A percentile compares a stretch with the other conserved stretches of the same genome.
Evolutionary conservation across 2,888 invertebrate species (phyloP).

Genomic region (Epirrhoe tristata): DNA sequence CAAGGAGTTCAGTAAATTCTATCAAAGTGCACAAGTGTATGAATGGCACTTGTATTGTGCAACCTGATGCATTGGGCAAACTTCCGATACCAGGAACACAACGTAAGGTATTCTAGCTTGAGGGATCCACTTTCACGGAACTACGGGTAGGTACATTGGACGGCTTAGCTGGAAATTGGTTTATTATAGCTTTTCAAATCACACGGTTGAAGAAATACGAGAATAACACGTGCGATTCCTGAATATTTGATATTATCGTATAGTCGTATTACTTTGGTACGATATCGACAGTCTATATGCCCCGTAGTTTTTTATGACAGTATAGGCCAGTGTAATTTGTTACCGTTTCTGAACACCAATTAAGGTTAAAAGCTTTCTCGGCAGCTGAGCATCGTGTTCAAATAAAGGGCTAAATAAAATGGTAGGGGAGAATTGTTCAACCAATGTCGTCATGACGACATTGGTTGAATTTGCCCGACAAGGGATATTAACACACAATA

Average conservation of each 20-base stretch:
- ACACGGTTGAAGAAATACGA: constrained; percentile 24
- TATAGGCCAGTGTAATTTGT: constrained; percentile 27
- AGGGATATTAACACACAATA: constrained; percentile 25
- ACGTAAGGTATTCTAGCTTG: constrained; percentile 50
- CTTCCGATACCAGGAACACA: constrained; percentile 58
- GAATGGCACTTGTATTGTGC: constrained; percentile 51
- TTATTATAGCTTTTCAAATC: constrained; percentile 21
- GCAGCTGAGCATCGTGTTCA: constrained; percentile 40
- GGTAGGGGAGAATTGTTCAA: constrained; percentile 39
- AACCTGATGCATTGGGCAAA: constrained; percentile 50
- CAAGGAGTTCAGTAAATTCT: constrained; percentile 36
- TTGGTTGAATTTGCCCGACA: constrained; percentile 16
- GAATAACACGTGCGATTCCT: constrained; percentile 30
- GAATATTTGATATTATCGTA: constrained; percentile 30
- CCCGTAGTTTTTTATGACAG: constrained; percentile 23
- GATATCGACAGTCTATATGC: neutral
- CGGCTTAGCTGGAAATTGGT: constrained; percentile 37
- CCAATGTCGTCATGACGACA: constrained; percentile 18
- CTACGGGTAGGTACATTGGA: constrained; percentile 32
- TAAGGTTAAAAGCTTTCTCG: constrained; percentile 52
- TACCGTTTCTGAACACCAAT: constrained; percentile 46
- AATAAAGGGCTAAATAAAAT: constrained; percentile 41
- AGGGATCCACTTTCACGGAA: constrained; percentile 56
- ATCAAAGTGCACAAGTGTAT: constrained; percentile 25
- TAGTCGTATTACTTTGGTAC: neutral